Base-by-base conservation (phyloP, 2,888 invertebrate genomes). In the Agrilus cyanescens region DNA sequence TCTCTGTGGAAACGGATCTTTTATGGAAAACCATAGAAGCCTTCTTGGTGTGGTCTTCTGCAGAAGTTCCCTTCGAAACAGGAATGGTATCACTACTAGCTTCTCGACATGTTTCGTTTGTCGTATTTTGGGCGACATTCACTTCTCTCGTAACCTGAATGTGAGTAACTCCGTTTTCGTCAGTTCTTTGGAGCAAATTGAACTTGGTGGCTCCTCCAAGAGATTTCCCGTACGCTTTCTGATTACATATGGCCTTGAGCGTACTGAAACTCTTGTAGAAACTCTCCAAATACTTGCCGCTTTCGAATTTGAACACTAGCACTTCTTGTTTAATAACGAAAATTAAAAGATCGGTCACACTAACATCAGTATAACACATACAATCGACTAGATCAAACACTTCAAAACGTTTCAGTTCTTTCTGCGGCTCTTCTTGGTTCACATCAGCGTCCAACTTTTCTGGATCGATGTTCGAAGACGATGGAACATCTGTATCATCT, bases 91-190 rank as follows among this genome's bases (percentile, higher is more conserved):
- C 37, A 44, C 41, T 40, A 32, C 34, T 34, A 37, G 40, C 39
- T 40, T 43, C 43, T 37, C 37, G 36, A 40, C 29, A 37, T 12
- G 10, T 32, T 33, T 32, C 39, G 40, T 16, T 41, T 2, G 41
- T 46, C 43, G 41, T 41, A 20, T 41, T 41, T 42, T 33, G 46
- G 25, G 12, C 45, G 45, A 46, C 50, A 52, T 49, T 57, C 54
- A 25, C 51, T 49, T 40, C 54, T 38, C 59, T 55, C 14, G 60
- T 59, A 14, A 72, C 68, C 49, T 71, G 68, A 40, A 72, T 70
- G 50, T 72, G 71, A 2, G 71, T 72, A 3, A 71, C 62, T 5
- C 71, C 71, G 53, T 71, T 68, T 13, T 60, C 60, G 50, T 71
- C 71, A 18, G 68, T 70, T 35, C 69, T 59, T 47, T 71, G 70